Base-by-base conservation (phyloP, 2,888 invertebrate genomes). In the Artemia sinica region DNA sequence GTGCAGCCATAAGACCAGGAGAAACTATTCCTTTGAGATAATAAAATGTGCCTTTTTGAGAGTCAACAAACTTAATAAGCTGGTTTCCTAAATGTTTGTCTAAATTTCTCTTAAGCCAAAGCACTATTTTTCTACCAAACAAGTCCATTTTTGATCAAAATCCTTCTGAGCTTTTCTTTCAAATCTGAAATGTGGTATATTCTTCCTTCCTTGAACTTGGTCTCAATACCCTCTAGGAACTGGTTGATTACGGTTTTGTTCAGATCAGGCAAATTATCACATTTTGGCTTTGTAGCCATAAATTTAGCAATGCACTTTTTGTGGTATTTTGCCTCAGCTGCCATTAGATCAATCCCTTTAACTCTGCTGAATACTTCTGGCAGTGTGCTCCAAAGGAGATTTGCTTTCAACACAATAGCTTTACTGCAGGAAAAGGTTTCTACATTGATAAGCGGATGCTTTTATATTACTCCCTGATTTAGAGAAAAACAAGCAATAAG, bases 281-380 rank as follows among this genome's bases (percentile, higher is more conserved):
- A 58, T 8, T 58, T 9, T 58, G 58, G 58, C 58, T 9, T 58
- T 58, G 58, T 58, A 8, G 58, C 58, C 8, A 58, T 58, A 58
- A 58, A 58, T 58, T 58, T 9, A 10, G 8, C 58, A 58, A 58
- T 58, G 1, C 10, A 58, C 8, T 9, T 58, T 9, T 58, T 58
- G 58, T 58, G 8, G 8, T 58, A 58, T 18, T 58, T 58, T 8
- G 8, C 10, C 8, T 58, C 58, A 58, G 58, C 58, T 7, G 58
- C 58, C 14, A 58, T 58, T 58, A 58, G 58, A 14, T 58, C 58
- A 58, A 8, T 58, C 58, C 58, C 58, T n/a, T 58, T 58, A 58
- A 18, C 18, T 14, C 58, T 9, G 58, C 58, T 8, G 58, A 58
- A 58, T 58, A 58, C 58, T 18, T 8, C 10, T 58, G 10, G 58